These are phyloP conservation scores for Micrastur ruficollis DNA, from an alignment of 2,797 vertebrate genomes.

Conservation along the genomic window DNA sequence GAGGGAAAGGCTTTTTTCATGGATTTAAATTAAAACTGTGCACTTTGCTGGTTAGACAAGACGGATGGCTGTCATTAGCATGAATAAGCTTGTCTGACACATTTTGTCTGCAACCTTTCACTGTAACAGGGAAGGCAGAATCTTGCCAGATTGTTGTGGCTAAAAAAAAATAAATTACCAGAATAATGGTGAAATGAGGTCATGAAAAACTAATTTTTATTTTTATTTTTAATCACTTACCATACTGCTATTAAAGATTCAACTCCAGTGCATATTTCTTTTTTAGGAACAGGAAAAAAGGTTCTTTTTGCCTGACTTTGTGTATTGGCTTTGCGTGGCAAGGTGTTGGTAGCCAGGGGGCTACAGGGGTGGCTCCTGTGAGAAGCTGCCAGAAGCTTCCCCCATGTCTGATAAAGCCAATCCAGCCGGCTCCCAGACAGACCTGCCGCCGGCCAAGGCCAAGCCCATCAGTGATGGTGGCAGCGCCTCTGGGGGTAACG, in stretches of 20 bases:
- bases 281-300: neutral
- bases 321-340: accelerated
- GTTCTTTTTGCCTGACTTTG: neutral
- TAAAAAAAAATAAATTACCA: neutral
- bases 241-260: neutral
- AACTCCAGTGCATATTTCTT: neutral
- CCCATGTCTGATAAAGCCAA: neutral
- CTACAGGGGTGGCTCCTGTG: neutral
- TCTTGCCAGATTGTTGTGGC: neutral
- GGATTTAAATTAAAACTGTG: neutral
- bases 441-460: too few relatives aligned
- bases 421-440: neutral
- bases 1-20: neutral
- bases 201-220: neutral
- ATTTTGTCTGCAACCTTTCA: neutral
- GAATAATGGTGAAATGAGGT: neutral
- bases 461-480: too few relatives aligned
- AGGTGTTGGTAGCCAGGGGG: neutral
- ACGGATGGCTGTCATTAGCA: neutral
- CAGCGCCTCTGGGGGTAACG: too few relatives aligned
- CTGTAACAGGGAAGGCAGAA: neutral
- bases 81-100: neutral
- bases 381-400: neutral
- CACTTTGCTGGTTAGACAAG: neutral
- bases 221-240: neutral